Evolutionary conservation across 2,113 vertebrate genomes (phyloP).

Genomic region (Vimba vimba): DNA sequence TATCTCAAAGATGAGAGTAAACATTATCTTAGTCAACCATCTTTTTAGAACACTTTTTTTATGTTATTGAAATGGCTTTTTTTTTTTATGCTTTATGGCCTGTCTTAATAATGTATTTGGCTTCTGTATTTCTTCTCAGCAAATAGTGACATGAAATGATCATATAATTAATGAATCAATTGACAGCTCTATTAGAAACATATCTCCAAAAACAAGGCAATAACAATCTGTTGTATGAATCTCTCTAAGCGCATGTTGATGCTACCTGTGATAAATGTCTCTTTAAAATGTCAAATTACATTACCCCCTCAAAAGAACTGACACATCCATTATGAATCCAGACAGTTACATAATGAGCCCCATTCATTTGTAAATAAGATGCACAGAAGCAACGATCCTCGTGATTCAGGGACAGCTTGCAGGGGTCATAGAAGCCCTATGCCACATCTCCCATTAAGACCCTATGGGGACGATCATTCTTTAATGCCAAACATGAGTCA

Average conservation of each 20-base stretch:
- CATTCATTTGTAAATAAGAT: constrained; percentile 19
- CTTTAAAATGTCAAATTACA: neutral
- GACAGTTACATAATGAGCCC: constrained; percentile 15
- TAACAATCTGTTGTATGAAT: neutral
- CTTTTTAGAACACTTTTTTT: neutral
- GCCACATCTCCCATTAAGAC: constrained; percentile 25
- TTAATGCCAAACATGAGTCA: constrained; percentile 42
- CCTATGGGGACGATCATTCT: constrained; percentile 28
- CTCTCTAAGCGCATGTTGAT: neutral
- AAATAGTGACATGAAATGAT: neutral
- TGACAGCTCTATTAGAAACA: neutral
- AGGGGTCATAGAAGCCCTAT: constrained; percentile 7
- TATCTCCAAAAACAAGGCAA: neutral
- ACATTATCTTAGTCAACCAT: neutral
- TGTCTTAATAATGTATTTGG: neutral
- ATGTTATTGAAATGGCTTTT: neutral
- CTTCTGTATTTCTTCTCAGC: neutral
- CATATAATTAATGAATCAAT: neutral
- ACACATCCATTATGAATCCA: neutral
- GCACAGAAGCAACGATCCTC: constrained; percentile 26
- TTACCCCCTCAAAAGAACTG: neutral
- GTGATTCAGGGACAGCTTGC: neutral
- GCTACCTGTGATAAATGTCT: neutral
- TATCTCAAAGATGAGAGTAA: neutral
- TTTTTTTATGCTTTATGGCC: neutral